Percentiles rank a stretch among this genome's conserved stretches.
Conservation (phyloP, 53 echinoderm and acorn worm species). For the Echinometra lucunter region DNA sequence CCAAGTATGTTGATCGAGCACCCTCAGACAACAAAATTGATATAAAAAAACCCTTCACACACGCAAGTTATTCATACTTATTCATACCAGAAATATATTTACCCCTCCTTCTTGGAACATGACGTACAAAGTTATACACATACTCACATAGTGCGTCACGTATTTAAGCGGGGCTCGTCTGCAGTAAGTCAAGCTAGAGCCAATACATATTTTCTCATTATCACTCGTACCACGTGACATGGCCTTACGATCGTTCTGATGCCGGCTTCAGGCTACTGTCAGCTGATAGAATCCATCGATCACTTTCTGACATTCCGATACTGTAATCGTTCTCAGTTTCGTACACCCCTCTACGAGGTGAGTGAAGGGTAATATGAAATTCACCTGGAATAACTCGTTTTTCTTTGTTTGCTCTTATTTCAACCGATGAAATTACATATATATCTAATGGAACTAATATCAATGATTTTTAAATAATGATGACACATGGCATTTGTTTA, state of each 20-base stretch:
- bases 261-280: neutral
- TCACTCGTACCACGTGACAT: neutral
- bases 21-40: neutral
- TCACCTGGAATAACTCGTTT: no score
- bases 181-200: neutral
- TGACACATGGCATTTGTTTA: no score
- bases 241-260: neutral
- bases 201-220: neutral
- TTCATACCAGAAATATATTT: neutral
- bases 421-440: no score
- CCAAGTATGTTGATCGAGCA: neutral
- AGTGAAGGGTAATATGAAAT: neutral
- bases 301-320: conserved; percentile 26
- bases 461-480: no score
- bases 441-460: no score
- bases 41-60: neutral
- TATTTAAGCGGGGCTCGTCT: neutral
- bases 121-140: neutral
- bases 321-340: neutral
- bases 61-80: neutral
- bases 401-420: no score
- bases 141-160: neutral
- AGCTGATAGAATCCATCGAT: conserved; percentile 36
- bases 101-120: neutral
- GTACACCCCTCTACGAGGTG: neutral